These are phyloP conservation scores for Semicossyphus pulcher DNA, from an alignment of 2,113 vertebrate genomes.

Conservation along the genomic window DNA sequence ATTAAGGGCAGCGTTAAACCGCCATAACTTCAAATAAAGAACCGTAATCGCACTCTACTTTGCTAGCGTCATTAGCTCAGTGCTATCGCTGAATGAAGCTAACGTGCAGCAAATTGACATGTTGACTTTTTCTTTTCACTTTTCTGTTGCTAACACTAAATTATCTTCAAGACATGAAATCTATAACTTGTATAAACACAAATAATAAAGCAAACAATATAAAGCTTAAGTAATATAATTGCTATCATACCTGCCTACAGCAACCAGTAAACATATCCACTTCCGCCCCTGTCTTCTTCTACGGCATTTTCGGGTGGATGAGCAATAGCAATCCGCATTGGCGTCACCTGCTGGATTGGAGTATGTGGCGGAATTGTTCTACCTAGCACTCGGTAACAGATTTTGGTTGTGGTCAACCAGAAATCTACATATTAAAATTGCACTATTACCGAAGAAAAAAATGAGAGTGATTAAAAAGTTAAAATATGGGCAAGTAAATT, in stretches of 20 bases:
- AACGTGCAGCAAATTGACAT: neutral
- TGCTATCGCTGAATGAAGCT: constrained; percentile 15
- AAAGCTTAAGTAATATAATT: neutral
- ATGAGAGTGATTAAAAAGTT: too few relatives aligned
- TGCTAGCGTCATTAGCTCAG: constrained; percentile 16
- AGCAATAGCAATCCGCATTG: neutral
- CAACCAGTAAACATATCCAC: constrained; percentile 22
- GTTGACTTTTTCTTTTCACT: rapidly evolving
- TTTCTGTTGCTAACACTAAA: neutral
- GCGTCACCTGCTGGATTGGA: constrained; percentile 19
- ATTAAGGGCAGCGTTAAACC: neutral
- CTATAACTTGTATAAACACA: neutral
- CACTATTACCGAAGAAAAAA: too few relatives aligned
- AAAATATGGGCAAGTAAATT: too few relatives aligned
- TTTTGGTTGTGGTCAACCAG: too few relatives aligned
- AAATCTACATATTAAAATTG: too few relatives aligned
- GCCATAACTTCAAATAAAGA: neutral
- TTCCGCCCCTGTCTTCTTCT: constrained; percentile 32
- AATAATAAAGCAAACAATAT: rapidly evolving
- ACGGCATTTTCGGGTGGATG: rapidly evolving
- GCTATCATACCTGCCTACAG: neutral
- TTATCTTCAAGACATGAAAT: rapidly evolving
- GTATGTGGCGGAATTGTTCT: neutral
- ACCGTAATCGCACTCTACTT: rapidly evolving
- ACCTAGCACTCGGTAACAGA: too few relatives aligned